Conservation (phyloP, 64 coral and sea anemone species). For the Trachythela sp. region DNA sequence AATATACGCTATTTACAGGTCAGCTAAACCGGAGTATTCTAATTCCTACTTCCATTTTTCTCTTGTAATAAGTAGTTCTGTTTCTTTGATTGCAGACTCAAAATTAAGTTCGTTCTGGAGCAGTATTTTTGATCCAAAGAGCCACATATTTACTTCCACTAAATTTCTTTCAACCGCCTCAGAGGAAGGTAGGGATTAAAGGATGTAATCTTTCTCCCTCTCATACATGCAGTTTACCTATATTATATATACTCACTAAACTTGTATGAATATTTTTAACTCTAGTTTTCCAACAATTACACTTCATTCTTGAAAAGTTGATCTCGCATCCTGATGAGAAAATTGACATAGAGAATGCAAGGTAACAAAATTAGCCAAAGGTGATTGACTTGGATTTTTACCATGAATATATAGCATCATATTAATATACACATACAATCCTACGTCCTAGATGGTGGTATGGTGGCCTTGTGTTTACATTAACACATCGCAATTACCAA, state of each 20-base stretch:
- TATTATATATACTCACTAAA: neutral
- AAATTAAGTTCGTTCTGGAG: constrained; percentile 84
- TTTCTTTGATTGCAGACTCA: constrained; percentile 50
- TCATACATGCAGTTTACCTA: too few species aligned
- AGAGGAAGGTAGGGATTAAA: constrained; percentile 59
- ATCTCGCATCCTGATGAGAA: constrained; percentile 31
- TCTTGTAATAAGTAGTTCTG: neutral
- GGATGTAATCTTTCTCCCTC: too few species aligned
- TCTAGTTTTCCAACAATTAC: constrained; percentile 40
- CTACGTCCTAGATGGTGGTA: constrained; percentile 61
- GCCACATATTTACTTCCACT: constrained; percentile 76
- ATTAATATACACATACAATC: neutral
- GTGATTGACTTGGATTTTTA: neutral
- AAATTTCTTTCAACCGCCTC: constrained; percentile 67
- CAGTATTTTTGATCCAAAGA: constrained; percentile 72
- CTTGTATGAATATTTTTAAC: neutral
- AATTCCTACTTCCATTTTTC: neutral
- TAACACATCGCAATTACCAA: constrained; percentile 55
- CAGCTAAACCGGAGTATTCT: neutral
- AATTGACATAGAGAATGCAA: constrained; percentile 5
- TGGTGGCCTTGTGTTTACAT: constrained; percentile 56
- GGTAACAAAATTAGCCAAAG: neutral
- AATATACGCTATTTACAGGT: neutral
- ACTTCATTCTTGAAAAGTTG: constrained; percentile 34
- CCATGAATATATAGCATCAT: neutral